These are phyloP conservation scores for Xylocopa sonorina DNA, from an alignment of 1,140 invertebrate genomes.

Conservation along the genomic window DNA sequence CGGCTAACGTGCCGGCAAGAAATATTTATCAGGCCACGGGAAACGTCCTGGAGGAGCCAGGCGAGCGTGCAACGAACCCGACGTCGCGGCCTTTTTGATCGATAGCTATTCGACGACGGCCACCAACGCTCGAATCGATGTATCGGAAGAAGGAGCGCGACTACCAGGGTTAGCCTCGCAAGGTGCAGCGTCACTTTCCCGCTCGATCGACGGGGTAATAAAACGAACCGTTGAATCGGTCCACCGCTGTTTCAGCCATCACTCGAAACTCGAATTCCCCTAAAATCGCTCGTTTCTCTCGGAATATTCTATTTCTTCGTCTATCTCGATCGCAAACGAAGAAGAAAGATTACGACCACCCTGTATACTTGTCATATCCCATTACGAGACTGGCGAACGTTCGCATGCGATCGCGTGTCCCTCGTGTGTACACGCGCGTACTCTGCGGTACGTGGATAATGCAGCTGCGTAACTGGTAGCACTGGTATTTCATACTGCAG, in stretches of 20 bases:
- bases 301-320: too few relatives aligned
- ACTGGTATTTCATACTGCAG: slow-evolving; percentile 30
- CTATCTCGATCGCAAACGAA: too few relatives aligned
- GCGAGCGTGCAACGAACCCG: slow-evolving; percentile 2
- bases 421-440: neutral
- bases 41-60: neutral
- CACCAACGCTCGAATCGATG: slow-evolving; percentile 14
- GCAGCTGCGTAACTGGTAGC: slow-evolving; percentile 22
- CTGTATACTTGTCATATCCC: slow-evolving; percentile 19
- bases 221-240: slow-evolving; percentile 10
- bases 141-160: neutral
- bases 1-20: neutral
- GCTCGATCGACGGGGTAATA: neutral
- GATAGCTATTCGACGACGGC: slow-evolving; percentile 1
- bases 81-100: slow-evolving; percentile 13
- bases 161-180: neutral
- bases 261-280: neutral
- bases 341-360: neutral
- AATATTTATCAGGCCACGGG: slow-evolving; percentile 16
- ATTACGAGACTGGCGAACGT: too few relatives aligned
- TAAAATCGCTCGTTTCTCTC: too few relatives aligned
- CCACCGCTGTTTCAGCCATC: neutral
- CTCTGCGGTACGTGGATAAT: slow-evolving; percentile 38
- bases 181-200: slow-evolving; percentile 7
- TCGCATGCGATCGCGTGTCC: neutral